Evolutionary conservation across 35 echinoderm and acorn worm genomes (phyloP).

Genomic region (Lytechinus pictus): DNA sequence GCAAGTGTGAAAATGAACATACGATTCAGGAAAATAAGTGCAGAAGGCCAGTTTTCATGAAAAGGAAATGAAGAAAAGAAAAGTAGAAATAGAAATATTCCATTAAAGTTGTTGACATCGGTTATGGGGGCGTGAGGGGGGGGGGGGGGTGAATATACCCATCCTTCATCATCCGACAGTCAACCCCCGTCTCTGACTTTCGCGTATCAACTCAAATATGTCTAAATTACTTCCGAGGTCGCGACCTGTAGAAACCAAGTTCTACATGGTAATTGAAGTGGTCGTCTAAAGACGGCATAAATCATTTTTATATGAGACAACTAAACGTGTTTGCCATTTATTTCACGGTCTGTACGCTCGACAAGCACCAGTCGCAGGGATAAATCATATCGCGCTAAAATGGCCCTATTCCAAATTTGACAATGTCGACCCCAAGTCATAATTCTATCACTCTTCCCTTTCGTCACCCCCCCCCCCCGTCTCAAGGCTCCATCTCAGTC

Average conservation of each 20-base stretch:
- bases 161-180: neutral
- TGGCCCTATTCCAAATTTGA: constrained; percentile 47
- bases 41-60: neutral
- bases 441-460: constrained; percentile 32
- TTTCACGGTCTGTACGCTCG: constrained; percentile 44
- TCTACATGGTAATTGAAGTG: constrained; percentile 44
- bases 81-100: neutral
- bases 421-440: constrained; percentile 32
- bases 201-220: constrained; percentile 25
- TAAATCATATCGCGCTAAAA: constrained; percentile 40
- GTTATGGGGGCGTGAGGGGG: neutral
- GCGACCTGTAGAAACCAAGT: neutral
- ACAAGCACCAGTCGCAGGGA: constrained; percentile 16
- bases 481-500: neutral
- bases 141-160: neutral
- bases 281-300: neutral
- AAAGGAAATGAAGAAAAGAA: too few relatives aligned
- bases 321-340: constrained; percentile 56
- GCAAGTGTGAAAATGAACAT: neutral
- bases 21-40: neutral
- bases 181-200: neutral
- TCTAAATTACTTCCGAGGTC: constrained; percentile 56
- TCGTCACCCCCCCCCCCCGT: neutral
- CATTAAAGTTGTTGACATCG: neutral
- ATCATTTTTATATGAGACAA: constrained; percentile 48